Conservation (phyloP, 2,888 invertebrate species). For the Lithodes maja region DNA sequence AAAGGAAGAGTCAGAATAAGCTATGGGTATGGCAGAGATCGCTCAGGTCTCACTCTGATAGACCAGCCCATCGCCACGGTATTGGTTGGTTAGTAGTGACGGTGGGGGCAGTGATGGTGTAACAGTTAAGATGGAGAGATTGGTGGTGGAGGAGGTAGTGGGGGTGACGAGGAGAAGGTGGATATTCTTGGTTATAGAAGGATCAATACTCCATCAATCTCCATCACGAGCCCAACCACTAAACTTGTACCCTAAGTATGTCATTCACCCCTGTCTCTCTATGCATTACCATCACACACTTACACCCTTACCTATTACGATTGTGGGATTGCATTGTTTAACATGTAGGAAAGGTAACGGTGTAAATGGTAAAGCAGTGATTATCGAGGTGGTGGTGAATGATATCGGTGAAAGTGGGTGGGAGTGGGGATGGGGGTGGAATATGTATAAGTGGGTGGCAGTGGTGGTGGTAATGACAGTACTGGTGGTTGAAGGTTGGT, state of each 20-base stretch:
- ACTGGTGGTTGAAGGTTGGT: not conserved
- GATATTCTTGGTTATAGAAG: not conserved
- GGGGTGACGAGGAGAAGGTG: not conserved
- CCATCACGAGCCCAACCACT: no score
- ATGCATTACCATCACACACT: no score
- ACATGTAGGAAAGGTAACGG: no score
- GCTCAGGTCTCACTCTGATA: no score
- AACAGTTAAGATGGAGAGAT: not conserved
- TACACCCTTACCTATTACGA: no score
- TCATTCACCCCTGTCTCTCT: no score
- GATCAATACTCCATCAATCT: no score
- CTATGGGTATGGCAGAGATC: no score
- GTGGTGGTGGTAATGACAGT: not conserved
- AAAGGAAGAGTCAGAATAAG: no score
- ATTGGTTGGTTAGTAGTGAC: not conserved
- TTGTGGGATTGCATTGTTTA: no score
- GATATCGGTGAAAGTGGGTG: not conserved
- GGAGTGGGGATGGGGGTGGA: not conserved
- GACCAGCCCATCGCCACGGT: no score
- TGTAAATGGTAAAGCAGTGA: not conserved
- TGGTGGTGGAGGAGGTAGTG: not conserved
- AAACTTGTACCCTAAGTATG: no score
- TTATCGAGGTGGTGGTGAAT: not conserved
- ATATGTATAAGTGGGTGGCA: not conserved
- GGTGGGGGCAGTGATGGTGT: not conserved